Base-by-base conservation (phyloP, 2,888 invertebrate genomes). In the Diarsia rubi region DNA sequence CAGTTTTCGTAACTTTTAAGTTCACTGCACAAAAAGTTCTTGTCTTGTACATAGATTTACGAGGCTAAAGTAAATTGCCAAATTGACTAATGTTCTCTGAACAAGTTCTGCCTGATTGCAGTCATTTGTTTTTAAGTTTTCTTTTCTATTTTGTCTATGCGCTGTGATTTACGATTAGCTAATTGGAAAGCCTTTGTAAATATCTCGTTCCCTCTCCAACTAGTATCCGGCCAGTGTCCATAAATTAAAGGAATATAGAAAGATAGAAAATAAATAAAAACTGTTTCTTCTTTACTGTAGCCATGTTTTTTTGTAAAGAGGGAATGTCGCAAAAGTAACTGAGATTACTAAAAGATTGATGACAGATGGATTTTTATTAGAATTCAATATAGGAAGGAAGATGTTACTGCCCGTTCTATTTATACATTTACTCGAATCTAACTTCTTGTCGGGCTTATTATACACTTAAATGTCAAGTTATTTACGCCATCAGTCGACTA, bases 31-130 rank as follows among this genome's bases (percentile, higher is more conserved):
- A 82, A 84, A 84, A 84, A 77, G 49, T 84, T 82, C 67, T 68
- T 72, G 76, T 84, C 72, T 84, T 81, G 85, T 76, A 81, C 77
- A 81, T 84, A 84, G 82, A 82, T 82, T 82, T 82, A 82, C 82
- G 85, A 81, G 85, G 44, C 54, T 69, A 67, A 84, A 82, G 72
- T 77, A 84, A 82, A 84, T 84, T 82, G 85, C 85, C 85, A 84
- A 82, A 84, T 82, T 84, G 82, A 84, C 77, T 82, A 81, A 84
- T 76, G 85, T 73, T 62, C 37, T 49, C 63, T 62, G 72, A 73
- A 81, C 76, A 76, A 84, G 42, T 70, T 84, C 49, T 59, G 60
- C 69, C 71, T 72, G 82, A 82, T 82, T 82, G 84, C 76, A 65
- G n/a, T 76, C 67, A 81, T 82, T 84, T 82, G 72, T 84, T 84